phyloP scores from a whole-genome alignment of 2,888 invertebrate genomes.

The Lysandra bellargus region DNA sequence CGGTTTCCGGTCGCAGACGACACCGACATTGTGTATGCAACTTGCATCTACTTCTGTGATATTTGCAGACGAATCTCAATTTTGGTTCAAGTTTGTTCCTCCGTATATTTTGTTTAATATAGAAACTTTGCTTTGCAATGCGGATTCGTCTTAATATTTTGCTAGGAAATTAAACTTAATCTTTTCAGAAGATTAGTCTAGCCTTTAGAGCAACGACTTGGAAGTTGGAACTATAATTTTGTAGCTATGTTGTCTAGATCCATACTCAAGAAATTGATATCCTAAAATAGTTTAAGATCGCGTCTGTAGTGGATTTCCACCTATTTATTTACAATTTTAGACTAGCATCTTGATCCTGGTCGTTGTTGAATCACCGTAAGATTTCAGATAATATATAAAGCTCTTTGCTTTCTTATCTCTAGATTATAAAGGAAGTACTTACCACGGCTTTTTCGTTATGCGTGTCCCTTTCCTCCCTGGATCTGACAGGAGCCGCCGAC shows the following conservation, averaged over 20 bases:
- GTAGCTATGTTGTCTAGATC: not conserved
- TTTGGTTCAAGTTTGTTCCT: not conserved
- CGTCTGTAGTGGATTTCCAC: too few relatives aligned
- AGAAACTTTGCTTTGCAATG: not conserved
- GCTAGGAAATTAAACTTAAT: not conserved
- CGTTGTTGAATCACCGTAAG: not conserved
- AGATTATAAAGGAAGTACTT: constrained; percentile 46
- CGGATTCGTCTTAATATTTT: not conserved
- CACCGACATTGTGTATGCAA: constrained; percentile 64
- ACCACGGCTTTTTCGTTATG: constrained; percentile 63
- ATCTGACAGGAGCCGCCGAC: constrained; percentile 58
- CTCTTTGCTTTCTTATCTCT: too few relatives aligned
- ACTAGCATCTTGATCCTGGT: too few relatives aligned
- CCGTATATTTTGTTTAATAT: not conserved
- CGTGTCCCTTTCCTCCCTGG: constrained; percentile 54
- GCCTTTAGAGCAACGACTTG: not conserved
- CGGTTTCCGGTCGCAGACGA: constrained; percentile 67
- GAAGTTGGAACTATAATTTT: not conserved
- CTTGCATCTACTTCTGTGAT: constrained; percentile 40
- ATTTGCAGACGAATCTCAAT: constrained; percentile 45
- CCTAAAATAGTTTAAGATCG: not conserved
- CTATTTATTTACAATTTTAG: too few relatives aligned
- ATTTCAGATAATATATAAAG: not conserved
- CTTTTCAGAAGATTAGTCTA: not conserved
- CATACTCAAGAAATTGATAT: not conserved